Conservation (phyloP, 2,797 vertebrate species). For the Diplodus sargus region DNA sequence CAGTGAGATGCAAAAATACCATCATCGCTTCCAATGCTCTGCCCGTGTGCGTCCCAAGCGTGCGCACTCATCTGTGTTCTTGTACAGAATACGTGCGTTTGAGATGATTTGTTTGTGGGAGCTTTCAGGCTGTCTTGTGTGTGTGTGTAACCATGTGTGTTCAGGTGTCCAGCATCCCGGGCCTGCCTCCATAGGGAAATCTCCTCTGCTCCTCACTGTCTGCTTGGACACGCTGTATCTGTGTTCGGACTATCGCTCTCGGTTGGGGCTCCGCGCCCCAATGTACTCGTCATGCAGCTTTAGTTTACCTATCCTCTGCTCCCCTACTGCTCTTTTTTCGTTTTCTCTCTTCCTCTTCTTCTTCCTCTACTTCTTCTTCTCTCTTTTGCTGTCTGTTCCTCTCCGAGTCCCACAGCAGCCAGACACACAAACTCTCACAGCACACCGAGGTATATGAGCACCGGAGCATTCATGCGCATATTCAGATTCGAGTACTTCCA, state of each 20-base stretch:
- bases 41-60: constrained; percentile 28
- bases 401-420: constrained; percentile 64
- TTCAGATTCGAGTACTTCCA: constrained; percentile 71
- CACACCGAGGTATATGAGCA: constrained; percentile 70
- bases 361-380: not conserved
- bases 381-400: constrained; percentile 32
- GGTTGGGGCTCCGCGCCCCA: constrained; percentile 57
- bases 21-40: not conserved
- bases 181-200: constrained; percentile 68
- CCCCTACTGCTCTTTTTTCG: constrained; percentile 20
- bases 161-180: constrained; percentile 46
- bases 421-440: constrained; percentile 67
- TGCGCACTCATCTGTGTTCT: constrained; percentile 19
- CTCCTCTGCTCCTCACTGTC: constrained; percentile 59
- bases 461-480: constrained; percentile 66
- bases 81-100: constrained; percentile 31
- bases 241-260: constrained; percentile 69
- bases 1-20: constrained; percentile 35
- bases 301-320: constrained; percentile 65
- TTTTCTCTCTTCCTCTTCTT: not conserved
- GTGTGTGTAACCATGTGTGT: constrained; percentile 53
- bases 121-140: constrained; percentile 5
- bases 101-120: constrained; percentile 45
- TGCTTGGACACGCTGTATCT: constrained; percentile 68
- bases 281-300: constrained; percentile 77